These are phyloP conservation scores for Sylvia borin DNA, from an alignment of 2,797 vertebrate genomes.

Conservation along the genomic window DNA sequence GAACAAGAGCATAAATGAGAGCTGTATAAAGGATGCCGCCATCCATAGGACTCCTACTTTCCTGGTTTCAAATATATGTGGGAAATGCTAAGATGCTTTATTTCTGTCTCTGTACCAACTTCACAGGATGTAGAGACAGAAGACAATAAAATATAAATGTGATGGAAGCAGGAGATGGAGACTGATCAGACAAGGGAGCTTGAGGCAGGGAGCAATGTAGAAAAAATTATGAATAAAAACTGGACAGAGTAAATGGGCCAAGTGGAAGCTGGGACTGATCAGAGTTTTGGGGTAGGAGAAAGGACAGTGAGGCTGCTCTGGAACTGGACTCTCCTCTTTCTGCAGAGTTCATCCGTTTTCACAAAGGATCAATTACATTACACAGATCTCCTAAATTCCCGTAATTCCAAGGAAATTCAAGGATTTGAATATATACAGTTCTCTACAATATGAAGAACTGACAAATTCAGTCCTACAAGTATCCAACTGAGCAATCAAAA, in stretches of 20 bases:
- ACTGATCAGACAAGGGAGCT: not conserved
- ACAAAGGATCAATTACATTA: not conserved
- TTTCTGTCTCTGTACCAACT: not conserved
- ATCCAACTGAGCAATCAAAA: not conserved
- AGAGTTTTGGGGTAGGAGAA: not conserved
- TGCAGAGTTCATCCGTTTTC: not conserved
- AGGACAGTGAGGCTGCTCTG: not conserved
- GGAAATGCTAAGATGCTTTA: constrained; percentile 1
- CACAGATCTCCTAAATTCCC: not conserved
- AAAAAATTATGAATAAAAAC: not conserved
- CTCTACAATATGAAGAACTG: not conserved
- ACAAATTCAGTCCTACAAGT: not conserved
- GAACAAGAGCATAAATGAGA: constrained; percentile 40
- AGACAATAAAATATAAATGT: not conserved
- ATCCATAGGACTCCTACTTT: constrained; percentile 15
- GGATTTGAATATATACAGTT: not conserved
- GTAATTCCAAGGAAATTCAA: not conserved
- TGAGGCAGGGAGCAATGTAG: not conserved
- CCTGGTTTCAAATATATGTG: not conserved
- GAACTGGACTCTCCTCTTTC: not conserved
- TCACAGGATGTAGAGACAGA: not conserved
- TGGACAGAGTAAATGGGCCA: not conserved
- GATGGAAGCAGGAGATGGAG: not conserved
- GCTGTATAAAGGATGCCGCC: not conserved
- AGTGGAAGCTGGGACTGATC: not conserved